phyloP scores from a whole-genome alignment of 2,888 invertebrate species.

The Hydriomena furcata region DNA sequence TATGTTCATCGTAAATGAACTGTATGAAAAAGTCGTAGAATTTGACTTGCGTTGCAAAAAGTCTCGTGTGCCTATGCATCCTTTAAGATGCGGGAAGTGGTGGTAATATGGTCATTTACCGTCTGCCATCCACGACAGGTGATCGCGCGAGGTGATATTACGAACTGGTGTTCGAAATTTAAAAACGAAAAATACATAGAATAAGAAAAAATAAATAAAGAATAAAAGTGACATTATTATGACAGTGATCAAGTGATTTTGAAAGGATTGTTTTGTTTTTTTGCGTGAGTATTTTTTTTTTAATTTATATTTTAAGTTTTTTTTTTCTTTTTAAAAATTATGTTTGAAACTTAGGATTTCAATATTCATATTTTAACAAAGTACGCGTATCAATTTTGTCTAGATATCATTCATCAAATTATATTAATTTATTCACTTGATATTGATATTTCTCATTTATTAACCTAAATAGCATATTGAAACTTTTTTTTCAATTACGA shows the following conservation, averaged over 20 bases:
- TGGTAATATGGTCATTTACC: conserved; percentile 66
- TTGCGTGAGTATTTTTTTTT: conserved; percentile 29
- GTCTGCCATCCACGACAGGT: conserved; percentile 58
- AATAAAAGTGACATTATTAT: conserved; percentile 28
- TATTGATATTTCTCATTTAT: too few species aligned
- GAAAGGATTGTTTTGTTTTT: conserved; percentile 28
- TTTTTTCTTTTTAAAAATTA: not conserved
- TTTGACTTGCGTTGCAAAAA: conserved; percentile 20
- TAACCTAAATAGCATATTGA: too few species aligned
- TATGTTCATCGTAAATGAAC: too few species aligned
- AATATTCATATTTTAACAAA: too few species aligned
- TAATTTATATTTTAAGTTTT: not conserved
- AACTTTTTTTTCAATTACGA: too few species aligned
- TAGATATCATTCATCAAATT: too few species aligned
- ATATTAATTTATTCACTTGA: too few species aligned
- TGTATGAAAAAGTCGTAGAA: too few species aligned
- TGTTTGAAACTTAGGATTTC: too few species aligned
- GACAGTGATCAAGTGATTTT: conserved; percentile 33
- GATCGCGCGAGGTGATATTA: conserved; percentile 53
- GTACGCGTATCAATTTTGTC: too few species aligned
- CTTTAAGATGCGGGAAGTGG: conserved; percentile 52
- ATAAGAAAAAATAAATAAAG: conserved; percentile 11
- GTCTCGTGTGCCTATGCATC: conserved; percentile 29
- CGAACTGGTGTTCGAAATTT: conserved; percentile 41
- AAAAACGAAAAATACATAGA: conserved; percentile 26